Percentiles rank a stretch among this genome's conserved stretches.
Conservation (phyloP, 35 echinoderm and acorn worm species). For the Anneissia japonica region DNA sequence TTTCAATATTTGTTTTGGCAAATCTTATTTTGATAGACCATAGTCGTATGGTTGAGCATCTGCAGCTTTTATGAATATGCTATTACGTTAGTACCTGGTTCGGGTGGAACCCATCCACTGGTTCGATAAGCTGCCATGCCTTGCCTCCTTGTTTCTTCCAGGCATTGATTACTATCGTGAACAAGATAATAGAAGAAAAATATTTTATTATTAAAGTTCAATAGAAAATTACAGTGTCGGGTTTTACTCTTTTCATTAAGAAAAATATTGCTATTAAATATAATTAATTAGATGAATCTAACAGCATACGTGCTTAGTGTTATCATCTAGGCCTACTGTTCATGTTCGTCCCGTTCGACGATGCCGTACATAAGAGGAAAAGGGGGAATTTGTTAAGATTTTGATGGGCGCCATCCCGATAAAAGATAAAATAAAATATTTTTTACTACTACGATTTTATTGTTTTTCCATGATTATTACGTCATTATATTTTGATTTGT, state of each 20-base stretch:
- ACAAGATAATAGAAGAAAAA: background rate
- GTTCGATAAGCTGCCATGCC: slow-evolving; percentile 37
- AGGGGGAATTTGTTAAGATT: too few species aligned
- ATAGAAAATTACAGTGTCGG: background rate
- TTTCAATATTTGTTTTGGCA: background rate
- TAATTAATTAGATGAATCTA: too few species aligned
- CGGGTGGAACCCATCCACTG: slow-evolving; percentile 55
- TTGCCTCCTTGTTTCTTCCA: slow-evolving; percentile 38
- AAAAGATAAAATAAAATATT: too few species aligned
- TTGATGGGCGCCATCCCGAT: too few species aligned
- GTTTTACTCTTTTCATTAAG: background rate
- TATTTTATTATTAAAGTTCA: background rate
- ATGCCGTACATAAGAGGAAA: too few species aligned
- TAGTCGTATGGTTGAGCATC: background rate
- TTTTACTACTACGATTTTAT: too few species aligned
- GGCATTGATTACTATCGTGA: slow-evolving; percentile 12
- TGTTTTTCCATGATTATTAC: too few species aligned
- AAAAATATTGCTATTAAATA: background rate
- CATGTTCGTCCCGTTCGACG: too few species aligned
- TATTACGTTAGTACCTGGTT: slow-evolving; percentile 26
- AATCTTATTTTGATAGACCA: background rate
- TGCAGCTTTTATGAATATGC: background rate
- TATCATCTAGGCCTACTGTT: too few species aligned
- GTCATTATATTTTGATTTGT: too few species aligned
- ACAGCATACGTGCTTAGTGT: too few species aligned